Evolutionary conservation across 64 coral and sea anemone species (phyloP).

Genomic region (Porites lutea): DNA sequence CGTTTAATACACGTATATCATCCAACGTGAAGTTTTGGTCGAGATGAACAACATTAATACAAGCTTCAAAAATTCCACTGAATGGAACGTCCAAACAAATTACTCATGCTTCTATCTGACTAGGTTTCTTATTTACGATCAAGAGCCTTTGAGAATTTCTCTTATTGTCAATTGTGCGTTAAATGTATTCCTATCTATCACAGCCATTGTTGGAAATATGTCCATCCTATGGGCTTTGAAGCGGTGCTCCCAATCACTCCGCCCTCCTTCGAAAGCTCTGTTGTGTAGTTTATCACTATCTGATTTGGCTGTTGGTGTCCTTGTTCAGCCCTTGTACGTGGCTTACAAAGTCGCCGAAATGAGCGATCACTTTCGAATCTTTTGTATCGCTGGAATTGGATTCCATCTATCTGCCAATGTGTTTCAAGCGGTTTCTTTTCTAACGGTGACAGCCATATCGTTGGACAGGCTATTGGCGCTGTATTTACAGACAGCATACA

Average conservation of each 20-base stretch:
- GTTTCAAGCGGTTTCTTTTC: slow-evolving; percentile 31
- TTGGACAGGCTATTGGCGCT: slow-evolving; percentile 3
- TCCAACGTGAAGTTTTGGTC: neutral
- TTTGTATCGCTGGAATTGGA: slow-evolving; percentile 20
- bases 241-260: neutral
- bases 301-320: neutral
- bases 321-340: slow-evolving; percentile 12
- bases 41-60: neutral
- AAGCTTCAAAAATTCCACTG: neutral
- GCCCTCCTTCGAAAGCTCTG: slow-evolving; percentile 16
- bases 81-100: neutral
- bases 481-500: neutral
- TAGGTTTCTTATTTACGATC: slow-evolving; percentile 21
- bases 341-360: slow-evolving; percentile 19
- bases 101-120: slow-evolving; percentile 5
- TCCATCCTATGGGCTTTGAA: slow-evolving; percentile 25
- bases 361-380: slow-evolving; percentile 15
- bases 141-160: neutral
- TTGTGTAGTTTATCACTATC: slow-evolving; percentile 7
- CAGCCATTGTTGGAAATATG: slow-evolving; percentile 10
- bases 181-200: slow-evolving; percentile 12
- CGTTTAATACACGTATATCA: neutral
- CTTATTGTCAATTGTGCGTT: slow-evolving; percentile 19
- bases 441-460: slow-evolving; percentile 27
- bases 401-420: slow-evolving; percentile 25